Percentiles rank a stretch among this genome's conserved stretches.
Conservation (phyloP, 2,797 vertebrate genomes). For the Oryzias sinensis region DNA sequence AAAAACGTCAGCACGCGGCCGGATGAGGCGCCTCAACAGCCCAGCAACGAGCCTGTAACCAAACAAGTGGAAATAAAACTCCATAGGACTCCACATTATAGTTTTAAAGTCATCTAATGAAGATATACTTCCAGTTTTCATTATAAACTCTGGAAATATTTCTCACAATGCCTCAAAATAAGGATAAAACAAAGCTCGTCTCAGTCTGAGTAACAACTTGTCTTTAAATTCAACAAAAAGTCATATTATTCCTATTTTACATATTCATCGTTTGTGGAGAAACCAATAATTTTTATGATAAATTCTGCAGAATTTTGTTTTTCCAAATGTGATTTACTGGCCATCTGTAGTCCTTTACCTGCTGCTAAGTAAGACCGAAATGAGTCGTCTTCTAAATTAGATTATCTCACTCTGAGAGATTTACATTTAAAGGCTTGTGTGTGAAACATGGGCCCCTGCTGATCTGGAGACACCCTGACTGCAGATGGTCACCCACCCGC, state of each 20-base stretch:
- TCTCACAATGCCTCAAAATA: no score
- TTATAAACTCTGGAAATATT: no score
- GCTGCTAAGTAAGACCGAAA: conserved; percentile 3
- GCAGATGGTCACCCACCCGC: conserved; percentile 35
- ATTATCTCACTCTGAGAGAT: conserved; percentile 62
- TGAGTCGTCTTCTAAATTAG: conserved; percentile 28
- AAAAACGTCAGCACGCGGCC: conserved; percentile 69
- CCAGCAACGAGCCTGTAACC: no score
- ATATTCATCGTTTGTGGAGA: no score
- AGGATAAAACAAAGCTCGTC: no score
- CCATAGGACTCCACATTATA: background rate
- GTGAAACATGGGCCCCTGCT: conserved; percentile 34
- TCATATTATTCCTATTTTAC: no score
- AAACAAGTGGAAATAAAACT: background rate
- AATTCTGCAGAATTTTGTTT: background rate
- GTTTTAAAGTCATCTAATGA: no score
- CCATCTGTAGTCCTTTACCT: background rate
- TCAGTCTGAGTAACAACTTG: no score
- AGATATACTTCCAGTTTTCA: no score
- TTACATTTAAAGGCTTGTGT: conserved; percentile 52
- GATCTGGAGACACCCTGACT: conserved; percentile 37
- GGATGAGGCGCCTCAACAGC: conserved; percentile 31
- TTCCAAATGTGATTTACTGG: background rate
- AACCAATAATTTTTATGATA: no score
- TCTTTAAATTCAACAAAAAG: no score